Percentiles rank a stretch among this genome's conserved stretches.
phyloP scores from a whole-genome alignment of 2,797 vertebrate genomes.

The Acridotheres tristis region DNA sequence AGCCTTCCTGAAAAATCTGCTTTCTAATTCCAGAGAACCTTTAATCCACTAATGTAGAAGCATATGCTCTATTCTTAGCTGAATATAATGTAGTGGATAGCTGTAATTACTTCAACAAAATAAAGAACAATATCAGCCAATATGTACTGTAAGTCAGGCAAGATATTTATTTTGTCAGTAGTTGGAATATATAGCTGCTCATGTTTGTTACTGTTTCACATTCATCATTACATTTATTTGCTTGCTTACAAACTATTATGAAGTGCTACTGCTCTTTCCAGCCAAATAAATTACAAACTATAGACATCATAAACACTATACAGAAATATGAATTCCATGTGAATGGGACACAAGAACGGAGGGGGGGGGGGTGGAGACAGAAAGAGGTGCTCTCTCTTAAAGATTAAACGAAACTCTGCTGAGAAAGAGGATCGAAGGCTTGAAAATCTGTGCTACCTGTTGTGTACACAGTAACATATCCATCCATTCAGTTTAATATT shows the following conservation, averaged over 20 bases:
- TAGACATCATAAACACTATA: not conserved
- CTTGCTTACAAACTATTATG: not conserved
- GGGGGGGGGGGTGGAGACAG: not conserved
- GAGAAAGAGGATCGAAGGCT: not conserved
- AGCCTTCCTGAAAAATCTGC: not conserved
- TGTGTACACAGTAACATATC: not conserved
- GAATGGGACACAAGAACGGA: not conserved
- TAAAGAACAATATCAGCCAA: not conserved
- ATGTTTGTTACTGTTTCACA: constrained; percentile 1
- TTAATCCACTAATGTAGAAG: not conserved
- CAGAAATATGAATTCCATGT: not conserved
- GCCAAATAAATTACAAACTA: constrained; percentile 16
- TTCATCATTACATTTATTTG: not conserved
- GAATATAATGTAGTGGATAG: not conserved
- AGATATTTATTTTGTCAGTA: constrained; percentile 30
- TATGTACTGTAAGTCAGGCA: constrained; percentile 13
- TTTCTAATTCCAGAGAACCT: not conserved
- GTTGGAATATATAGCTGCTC: not conserved
- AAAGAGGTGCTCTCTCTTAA: not conserved
- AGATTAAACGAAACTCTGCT: not conserved
- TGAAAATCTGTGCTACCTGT: not conserved
- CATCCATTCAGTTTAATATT: constrained; percentile 73
- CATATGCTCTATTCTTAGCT: not conserved
- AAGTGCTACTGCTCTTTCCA: not conserved
- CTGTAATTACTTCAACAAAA: not conserved